Base-by-base conservation (phyloP, 1,140 invertebrate genomes). In the Cheumatopsyche charites region DNA sequence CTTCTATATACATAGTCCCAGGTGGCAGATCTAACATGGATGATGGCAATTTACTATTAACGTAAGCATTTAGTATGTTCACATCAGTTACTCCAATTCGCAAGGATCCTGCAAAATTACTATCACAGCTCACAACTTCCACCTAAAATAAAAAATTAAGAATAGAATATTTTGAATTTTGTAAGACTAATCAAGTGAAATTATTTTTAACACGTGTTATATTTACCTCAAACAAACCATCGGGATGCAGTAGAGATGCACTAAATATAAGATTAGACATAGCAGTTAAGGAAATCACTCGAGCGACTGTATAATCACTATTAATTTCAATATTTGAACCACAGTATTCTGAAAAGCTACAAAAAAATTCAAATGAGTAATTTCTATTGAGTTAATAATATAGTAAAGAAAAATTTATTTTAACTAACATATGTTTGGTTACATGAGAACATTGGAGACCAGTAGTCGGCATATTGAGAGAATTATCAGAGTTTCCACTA, bases 1-100 rank as follows among this genome's bases (percentile, higher is more conserved):
- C 90, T 70, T 86, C 88, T 21, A 92, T 82, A 77, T 88, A 91
- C 79, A 88, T 90, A 13, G 88, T 88, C 72, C 86, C 88, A 1
- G 82, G 79, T 0, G 89, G 87, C 67, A 91, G 79, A 9, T 80
- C 83, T 1, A 82, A 80, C 72, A 90, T 84, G 4, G 85, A 83
- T 0, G 88, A 82, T 11, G 91, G 90, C 13, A 92, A 79, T 70
- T 85, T 81, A 43, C 83, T 78, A 66, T 86, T 79, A 1, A 87
- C 84, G 65, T 86, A 86, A 15, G 85, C 82, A 75, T 90, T 88
- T 29, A 85, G 81, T 41, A 90, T 84, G 52, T 89, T 88, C 75
- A 90, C 86, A 55, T 89, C 88, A 0, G 92, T 94, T 6, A 95
- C 85, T 0, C 94, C 94, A 77, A 95, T 88, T 25, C 86, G 86